Percentiles rank a stretch among this genome's conserved stretches.
Conservation (phyloP, 2,888 invertebrate genomes). For the Dusona sp. region DNA sequence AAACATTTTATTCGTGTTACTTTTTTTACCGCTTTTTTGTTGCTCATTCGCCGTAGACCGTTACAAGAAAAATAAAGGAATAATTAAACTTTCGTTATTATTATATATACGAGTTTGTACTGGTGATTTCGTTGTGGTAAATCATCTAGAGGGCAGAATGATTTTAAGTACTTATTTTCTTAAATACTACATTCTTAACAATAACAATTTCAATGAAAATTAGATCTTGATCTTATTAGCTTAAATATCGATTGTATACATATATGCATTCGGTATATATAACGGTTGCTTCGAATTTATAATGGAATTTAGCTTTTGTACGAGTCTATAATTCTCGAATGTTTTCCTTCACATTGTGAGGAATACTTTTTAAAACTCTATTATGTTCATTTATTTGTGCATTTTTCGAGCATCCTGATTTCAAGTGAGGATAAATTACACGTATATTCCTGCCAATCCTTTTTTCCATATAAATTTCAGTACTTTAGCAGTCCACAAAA, state of each 20-base stretch:
- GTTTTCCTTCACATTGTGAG: neutral
- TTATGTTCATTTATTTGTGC: neutral
- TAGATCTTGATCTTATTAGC: slow-evolving; percentile 38
- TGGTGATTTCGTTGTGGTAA: slow-evolving; percentile 71
- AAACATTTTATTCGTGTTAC: neutral
- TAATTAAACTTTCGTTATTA: slow-evolving; percentile 61
- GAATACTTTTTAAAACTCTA: neutral
- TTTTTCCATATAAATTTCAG: neutral
- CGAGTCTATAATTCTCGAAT: neutral
- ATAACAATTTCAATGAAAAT: slow-evolving; percentile 29
- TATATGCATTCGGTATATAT: neutral
- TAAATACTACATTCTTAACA: slow-evolving; percentile 42
- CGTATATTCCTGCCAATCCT: neutral
- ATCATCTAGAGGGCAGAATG: slow-evolving; percentile 66
- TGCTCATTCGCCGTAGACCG: slow-evolving; percentile 20
- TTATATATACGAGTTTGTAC: slow-evolving; percentile 70
- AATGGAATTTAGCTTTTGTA: neutral
- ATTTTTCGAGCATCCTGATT: neutral
- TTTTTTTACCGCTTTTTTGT: slow-evolving; percentile 10
- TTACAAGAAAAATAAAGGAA: slow-evolving; percentile 39
- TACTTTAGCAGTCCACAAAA: no score
- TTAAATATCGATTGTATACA: slow-evolving; percentile 11
- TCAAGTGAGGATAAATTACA: neutral
- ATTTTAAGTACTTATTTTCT: slow-evolving; percentile 68
- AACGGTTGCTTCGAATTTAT: neutral